A percentile compares a stretch with the other conserved stretches of the same genome.
These are phyloP conservation scores for Monochamus alternatus DNA, from an alignment of 2,888 invertebrate genomes.

Conservation along the genomic window DNA sequence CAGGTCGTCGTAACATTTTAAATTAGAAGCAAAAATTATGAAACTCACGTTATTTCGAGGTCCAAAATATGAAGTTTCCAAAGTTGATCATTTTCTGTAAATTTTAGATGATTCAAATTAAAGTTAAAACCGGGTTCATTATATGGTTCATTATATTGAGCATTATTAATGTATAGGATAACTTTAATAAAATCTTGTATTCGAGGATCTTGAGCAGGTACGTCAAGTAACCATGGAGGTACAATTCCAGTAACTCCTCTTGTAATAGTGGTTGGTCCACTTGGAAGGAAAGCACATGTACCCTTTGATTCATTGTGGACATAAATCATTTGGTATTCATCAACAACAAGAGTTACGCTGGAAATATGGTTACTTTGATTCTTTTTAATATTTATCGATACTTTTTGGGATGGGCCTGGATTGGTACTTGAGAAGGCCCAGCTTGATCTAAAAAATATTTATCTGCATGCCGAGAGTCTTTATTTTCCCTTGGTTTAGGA, in stretches of 20 bases:
- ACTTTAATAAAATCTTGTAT: neutral
- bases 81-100: neutral
- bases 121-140: neutral
- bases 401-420: neutral
- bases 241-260: neutral
- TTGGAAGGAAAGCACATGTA: no score
- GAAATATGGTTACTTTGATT: no score
- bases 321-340: no score
- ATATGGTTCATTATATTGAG: neutral
- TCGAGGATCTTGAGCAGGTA: neutral
- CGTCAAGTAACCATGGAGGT: neutral
- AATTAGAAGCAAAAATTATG: no score
- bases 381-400: no score
- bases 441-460: neutral
- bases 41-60: slow-evolving; percentile 1
- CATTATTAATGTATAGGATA: neutral
- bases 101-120: neutral
- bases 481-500: neutral
- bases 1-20: no score
- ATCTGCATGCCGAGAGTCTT: neutral
- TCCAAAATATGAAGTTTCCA: neutral
- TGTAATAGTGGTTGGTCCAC: no score
- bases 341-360: no score
- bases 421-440: neutral
- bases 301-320: no score